Conservation (phyloP, 2,888 invertebrate genomes). For the Notocelia uddmanniana region DNA sequence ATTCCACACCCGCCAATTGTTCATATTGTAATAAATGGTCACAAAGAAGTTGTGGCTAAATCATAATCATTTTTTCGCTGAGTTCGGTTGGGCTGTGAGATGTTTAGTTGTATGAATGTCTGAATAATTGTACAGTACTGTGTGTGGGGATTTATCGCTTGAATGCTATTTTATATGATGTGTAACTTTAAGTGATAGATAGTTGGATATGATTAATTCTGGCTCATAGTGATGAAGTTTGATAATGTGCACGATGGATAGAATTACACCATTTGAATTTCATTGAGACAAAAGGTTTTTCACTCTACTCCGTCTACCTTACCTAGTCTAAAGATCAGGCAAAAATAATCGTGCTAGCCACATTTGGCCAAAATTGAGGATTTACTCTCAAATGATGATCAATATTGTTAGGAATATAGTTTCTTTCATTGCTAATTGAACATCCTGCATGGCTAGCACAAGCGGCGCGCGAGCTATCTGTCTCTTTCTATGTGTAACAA, state of each 20-base stretch:
- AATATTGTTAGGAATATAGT: no score
- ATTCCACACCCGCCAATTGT: neutral
- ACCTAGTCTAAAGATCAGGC: no score
- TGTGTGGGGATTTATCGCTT: conserved; percentile 9
- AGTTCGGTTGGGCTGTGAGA: conserved; percentile 1
- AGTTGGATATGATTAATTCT: neutral
- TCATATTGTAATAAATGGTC: neutral
- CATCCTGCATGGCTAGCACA: no score
- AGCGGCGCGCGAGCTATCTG: no score
- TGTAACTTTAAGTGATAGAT: neutral
- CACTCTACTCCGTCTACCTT: no score
- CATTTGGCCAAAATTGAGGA: no score
- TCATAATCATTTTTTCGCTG: neutral
- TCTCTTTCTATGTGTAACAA: no score
- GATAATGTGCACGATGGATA: neutral
- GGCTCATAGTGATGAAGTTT: neutral
- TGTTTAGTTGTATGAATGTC: neutral
- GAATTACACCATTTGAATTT: neutral
- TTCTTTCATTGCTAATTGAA: neutral
- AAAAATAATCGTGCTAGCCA: no score
- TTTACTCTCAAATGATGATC: no score
- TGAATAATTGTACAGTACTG: neutral
- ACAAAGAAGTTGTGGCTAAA: no score
- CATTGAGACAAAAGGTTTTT: neutral
- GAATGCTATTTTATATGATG: conserved; percentile 2